These are phyloP conservation scores for Crambe crambe DNA, from an alignment of 37 sponge, comb jelly and placozoan genomes.

Conservation along the genomic window DNA sequence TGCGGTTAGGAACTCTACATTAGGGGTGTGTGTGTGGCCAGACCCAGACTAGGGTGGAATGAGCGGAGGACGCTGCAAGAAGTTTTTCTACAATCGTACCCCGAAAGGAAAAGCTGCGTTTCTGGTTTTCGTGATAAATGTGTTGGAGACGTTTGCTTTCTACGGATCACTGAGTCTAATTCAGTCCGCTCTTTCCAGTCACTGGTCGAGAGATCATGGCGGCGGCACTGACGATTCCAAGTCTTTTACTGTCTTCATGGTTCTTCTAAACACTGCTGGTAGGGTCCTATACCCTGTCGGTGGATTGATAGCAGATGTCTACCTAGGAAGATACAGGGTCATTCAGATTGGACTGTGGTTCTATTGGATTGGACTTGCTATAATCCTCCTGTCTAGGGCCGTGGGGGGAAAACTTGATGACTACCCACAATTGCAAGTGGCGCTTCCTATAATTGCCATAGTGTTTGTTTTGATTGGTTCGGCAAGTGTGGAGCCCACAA, in stretches of 20 bases:
- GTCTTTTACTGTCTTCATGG: not conserved
- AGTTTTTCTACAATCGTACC: constrained; percentile 5
- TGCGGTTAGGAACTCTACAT: too few relatives aligned
- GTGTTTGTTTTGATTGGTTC: constrained; percentile 29
- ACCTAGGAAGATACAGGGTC: not conserved
- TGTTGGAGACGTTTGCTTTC: constrained; percentile 34
- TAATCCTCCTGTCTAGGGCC: not conserved
- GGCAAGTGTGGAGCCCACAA: constrained; percentile 37
- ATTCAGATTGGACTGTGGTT: constrained; percentile 1
- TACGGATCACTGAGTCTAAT: constrained; percentile 4
- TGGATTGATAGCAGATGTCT: constrained; percentile 21
- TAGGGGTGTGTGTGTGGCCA: too few relatives aligned
- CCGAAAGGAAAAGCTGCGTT: constrained; percentile 26
- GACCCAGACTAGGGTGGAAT: too few relatives aligned
- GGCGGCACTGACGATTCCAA: not conserved
- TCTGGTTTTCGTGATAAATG: constrained; percentile 7
- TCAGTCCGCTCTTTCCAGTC: too few relatives aligned
- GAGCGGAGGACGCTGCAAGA: not conserved
- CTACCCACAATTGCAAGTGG: too few relatives aligned
- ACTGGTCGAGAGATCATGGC: too few relatives aligned
- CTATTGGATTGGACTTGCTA: constrained; percentile 1
- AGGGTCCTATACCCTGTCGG: constrained; percentile 3
- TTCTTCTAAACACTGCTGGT: not conserved
- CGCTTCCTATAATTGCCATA: not conserved
- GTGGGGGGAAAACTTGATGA: not conserved